Percentiles rank a stretch among this genome's conserved stretches.
Evolutionary conservation across 1,140 invertebrate species (phyloP).

Genomic region (Ptiloglossa arizonensis): DNA sequence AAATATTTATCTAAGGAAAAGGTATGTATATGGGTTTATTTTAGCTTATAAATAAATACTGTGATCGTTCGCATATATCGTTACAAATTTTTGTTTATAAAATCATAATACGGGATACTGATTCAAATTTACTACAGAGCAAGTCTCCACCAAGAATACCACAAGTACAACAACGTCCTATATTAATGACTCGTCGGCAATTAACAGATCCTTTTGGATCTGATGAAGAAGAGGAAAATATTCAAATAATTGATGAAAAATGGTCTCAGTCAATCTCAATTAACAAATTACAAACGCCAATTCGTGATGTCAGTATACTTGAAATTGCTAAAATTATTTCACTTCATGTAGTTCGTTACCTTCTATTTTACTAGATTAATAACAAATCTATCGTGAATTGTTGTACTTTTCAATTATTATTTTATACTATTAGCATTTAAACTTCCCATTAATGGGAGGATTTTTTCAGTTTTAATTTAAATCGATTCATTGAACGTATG

Average conservation of each 20-base stretch:
- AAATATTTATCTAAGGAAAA: slow-evolving; percentile 82
- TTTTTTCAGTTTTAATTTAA: neutral
- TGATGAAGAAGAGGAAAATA: slow-evolving; percentile 91
- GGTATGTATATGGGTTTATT: slow-evolving; percentile 59
- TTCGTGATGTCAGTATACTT: slow-evolving; percentile 78
- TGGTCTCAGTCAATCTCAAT: slow-evolving; percentile 76
- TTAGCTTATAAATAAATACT: neutral
- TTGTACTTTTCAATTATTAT: neutral
- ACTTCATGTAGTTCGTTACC: slow-evolving; percentile 32
- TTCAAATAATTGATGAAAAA: slow-evolving; percentile 79
- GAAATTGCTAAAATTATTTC: slow-evolving; percentile 39
- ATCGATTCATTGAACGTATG: neutral
- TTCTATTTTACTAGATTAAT: slow-evolving; percentile 37
- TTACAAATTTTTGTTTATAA: neutral
- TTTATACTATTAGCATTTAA: neutral
- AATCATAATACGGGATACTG: slow-evolving; percentile 27
- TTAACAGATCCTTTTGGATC: slow-evolving; percentile 95
- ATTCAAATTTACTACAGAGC: slow-evolving; percentile 73
- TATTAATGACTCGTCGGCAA: slow-evolving; percentile 93
- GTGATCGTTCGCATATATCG: neutral
- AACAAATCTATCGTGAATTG: slow-evolving; percentile 24
- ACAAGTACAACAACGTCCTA: slow-evolving; percentile 81
- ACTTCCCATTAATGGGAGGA: neutral
- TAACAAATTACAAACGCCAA: slow-evolving; percentile 75
- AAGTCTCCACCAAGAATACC: slow-evolving; percentile 78